Conservation (phyloP, 2,888 invertebrate species). For the Clunio marinus region DNA sequence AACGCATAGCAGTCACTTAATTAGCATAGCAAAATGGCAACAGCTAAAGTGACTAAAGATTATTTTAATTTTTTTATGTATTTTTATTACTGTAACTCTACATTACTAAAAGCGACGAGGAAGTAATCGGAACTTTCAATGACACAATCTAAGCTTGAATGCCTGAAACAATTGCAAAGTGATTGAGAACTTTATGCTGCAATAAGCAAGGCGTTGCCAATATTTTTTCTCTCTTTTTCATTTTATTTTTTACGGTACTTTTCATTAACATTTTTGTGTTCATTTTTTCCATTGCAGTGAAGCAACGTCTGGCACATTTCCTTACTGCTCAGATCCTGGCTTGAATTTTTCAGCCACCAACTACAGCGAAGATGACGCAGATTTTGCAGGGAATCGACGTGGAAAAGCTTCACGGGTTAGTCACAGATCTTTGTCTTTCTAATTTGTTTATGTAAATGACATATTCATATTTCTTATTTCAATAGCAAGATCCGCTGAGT, state of each 20-base stretch:
- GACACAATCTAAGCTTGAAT: constrained; percentile 3
- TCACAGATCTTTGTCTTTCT: no score
- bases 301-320: constrained; percentile 52
- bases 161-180: background rate
- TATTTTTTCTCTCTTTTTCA: background rate
- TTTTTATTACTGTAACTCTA: background rate
- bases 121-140: background rate
- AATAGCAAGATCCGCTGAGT: constrained; percentile 91
- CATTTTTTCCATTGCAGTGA: constrained; percentile 46
- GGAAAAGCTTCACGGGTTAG: constrained; percentile 67
- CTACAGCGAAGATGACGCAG: constrained; percentile 68
- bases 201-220: background rate
- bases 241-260: background rate
- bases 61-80: background rate
- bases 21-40: background rate
- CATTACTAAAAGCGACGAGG: background rate
- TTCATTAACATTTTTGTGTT: background rate
- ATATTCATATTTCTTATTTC: constrained; percentile 40
- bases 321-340: constrained; percentile 53
- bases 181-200: background rate
- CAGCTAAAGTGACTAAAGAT: background rate
- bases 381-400: constrained; percentile 67
- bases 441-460: background rate
- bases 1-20: background rate
- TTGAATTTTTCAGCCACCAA: constrained; percentile 64